A percentile compares a stretch with the other conserved stretches of the same genome.
Conservation (phyloP, 2,888 invertebrate species). For the Heliconius ethilla region DNA sequence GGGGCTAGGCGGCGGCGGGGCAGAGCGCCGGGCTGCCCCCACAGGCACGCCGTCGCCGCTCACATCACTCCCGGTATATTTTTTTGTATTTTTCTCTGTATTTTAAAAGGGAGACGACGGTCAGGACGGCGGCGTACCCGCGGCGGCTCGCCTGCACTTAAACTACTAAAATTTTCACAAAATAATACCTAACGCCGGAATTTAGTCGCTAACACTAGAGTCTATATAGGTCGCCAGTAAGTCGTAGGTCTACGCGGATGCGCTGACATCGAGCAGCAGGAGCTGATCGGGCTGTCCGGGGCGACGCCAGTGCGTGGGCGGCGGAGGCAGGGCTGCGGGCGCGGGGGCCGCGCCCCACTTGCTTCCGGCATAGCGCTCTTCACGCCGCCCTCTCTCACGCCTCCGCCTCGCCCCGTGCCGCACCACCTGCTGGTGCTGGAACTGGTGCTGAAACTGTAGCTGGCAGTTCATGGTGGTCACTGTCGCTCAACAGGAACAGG, state of each 20-base stretch:
- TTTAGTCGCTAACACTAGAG: conserved; percentile 58
- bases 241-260: conserved; percentile 64
- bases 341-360: conserved; percentile 92
- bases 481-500: conserved; percentile 45
- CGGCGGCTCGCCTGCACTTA: conserved; percentile 64
- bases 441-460: conserved; percentile 57
- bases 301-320: conserved; percentile 89
- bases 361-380: conserved; percentile 85
- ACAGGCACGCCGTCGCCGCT: conserved; percentile 48
- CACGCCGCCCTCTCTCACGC: conserved; percentile 49
- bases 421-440: conserved; percentile 59
- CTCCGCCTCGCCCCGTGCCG: conserved; percentile 51
- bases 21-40: conserved; percentile 52
- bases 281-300: conserved; percentile 80
- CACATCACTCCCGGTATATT: conserved; percentile 55
- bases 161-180: conserved; percentile 80
- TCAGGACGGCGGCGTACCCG: conserved; percentile 51
- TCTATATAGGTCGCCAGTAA: conserved; percentile 1
- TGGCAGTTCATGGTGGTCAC: conserved; percentile 59
- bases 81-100: conserved; percentile 72
- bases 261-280: conserved; percentile 84
- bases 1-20: conserved; percentile 51
- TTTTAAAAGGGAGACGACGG: conserved; percentile 57
- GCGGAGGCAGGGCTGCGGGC: conserved; percentile 89
- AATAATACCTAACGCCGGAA: conserved; percentile 82